Evolutionary conservation across 2,888 invertebrate genomes (phyloP), one percentile per base, ranked within the genome.

Genomic region (Campoplex nolae): DNA sequence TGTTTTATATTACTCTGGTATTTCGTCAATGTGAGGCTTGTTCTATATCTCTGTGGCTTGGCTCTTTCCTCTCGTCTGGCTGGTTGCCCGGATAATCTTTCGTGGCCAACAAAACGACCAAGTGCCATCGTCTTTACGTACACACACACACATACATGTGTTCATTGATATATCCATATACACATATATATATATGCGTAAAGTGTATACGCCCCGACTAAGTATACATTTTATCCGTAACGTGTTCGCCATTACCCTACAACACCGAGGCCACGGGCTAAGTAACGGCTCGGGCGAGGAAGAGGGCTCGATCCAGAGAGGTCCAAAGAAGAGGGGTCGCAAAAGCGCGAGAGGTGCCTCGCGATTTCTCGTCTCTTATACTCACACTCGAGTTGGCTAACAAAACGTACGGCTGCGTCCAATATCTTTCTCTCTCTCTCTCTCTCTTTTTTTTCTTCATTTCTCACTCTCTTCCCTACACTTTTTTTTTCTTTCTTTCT

Each of bases 221-320:
- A 94, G 93, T 94, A 94, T 94, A 94, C 94, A 94, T 94, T 94
- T 94, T 94, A 94, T 92, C 94, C 92, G 92, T 94, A 94, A 94
- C 94, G 94, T 93, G 94, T 94, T 94, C 94, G 93, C 94, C 93
- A 94, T 94, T 94, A 94, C 93, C 93, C 93, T 93, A 93, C 92
- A 93, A 92, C 91, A 91, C 88, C 89, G 91, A 91, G 90, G 93
- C 93, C 92, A 93, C 91, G 92, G 92, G 93, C 93, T 93, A 92
- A 93, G 92, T 93, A 93, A 93, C 92, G 93, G 90, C 90, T 89
- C 90, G 90, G 88, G 89, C 88, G 89, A 62, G 62, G 88, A 89
- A 88, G 90, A 88, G 75, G 45, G 51, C 51, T 18, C 35, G 45
- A 73, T 38, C 54, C 23, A 78, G 78, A 75, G 23, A 32, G 54